These are phyloP conservation scores for Teleogryllus occipitalis DNA, from an alignment of 1,140 invertebrate species.

Conservation along the genomic window DNA sequence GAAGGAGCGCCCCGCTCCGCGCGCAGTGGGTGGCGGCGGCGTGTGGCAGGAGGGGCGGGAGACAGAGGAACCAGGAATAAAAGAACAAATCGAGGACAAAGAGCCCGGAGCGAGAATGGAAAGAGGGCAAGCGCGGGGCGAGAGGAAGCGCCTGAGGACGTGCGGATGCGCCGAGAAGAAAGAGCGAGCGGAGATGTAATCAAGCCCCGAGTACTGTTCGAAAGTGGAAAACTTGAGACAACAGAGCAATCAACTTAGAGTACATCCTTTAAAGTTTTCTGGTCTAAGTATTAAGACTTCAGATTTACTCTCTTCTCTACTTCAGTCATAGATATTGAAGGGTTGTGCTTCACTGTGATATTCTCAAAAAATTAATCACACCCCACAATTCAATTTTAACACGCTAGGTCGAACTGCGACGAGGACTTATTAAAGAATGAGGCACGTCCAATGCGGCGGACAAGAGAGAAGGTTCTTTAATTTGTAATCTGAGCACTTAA, in stretches of 20 bases:
- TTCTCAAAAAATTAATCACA: neutral
- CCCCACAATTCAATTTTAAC: neutral
- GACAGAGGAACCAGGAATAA: neutral
- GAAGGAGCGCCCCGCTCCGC: neutral
- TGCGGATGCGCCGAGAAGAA: neutral
- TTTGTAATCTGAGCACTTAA: too few species aligned
- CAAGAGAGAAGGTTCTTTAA: too few species aligned
- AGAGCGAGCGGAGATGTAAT: neutral
- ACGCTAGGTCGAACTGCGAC: too few species aligned
- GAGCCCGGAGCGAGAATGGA: neutral
- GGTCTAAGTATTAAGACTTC: constrained; percentile 4
- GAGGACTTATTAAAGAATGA: too few species aligned
- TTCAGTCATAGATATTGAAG: neutral
- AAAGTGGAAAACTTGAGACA: neutral
- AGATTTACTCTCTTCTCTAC: neutral
- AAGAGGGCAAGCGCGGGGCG: neutral
- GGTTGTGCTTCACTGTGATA: neutral
- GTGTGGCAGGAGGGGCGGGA: too few species aligned
- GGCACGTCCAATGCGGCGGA: too few species aligned
- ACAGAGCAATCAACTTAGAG: constrained; percentile 4
- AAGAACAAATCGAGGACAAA: neutral
- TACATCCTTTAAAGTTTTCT: neutral
- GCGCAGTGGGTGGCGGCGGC: neutral
- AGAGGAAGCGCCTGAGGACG: neutral
- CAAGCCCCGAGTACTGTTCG: neutral